Evolutionary conservation across 2,113 vertebrate species (phyloP).

Genomic region (Willisornis vidua): DNA sequence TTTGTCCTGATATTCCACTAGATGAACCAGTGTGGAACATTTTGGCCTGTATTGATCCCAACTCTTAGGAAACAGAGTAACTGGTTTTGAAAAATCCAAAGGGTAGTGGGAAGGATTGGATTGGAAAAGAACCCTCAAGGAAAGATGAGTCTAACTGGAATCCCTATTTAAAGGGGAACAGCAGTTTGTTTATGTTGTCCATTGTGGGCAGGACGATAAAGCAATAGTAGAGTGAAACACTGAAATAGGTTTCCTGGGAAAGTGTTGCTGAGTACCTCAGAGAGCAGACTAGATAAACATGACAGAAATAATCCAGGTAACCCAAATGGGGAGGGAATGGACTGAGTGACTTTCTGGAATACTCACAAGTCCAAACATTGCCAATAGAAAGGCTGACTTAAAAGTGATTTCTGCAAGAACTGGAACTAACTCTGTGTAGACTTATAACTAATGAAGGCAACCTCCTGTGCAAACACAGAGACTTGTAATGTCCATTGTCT

Average conservation of each 20-base stretch:
- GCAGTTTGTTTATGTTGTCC: neutral
- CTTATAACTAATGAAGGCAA: neutral
- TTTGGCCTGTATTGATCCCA: neutral
- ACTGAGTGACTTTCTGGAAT: neutral
- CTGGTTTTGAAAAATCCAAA: neutral
- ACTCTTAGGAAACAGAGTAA: rapidly evolving
- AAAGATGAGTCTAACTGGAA: neutral
- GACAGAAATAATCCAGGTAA: neutral
- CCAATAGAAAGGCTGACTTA: neutral
- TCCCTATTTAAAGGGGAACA: neutral
- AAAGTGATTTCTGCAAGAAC: neutral
- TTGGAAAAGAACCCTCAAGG: neutral
- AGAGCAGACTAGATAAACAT: neutral
- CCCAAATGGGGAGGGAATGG: neutral
- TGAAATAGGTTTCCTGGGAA: neutral
- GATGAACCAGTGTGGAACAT: neutral
- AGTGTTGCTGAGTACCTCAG: neutral
- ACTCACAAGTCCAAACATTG: neutral
- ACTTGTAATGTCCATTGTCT: neutral
- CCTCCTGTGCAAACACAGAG: neutral
- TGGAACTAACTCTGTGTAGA: neutral
- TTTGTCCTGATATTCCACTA: neutral
- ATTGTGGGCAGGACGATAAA: neutral
- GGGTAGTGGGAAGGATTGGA: neutral
- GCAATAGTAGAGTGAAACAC: neutral